Percentiles rank a stretch among this genome's conserved stretches.
Conservation (phyloP, 2,797 vertebrate species). For the Eulemur mongoz region DNA sequence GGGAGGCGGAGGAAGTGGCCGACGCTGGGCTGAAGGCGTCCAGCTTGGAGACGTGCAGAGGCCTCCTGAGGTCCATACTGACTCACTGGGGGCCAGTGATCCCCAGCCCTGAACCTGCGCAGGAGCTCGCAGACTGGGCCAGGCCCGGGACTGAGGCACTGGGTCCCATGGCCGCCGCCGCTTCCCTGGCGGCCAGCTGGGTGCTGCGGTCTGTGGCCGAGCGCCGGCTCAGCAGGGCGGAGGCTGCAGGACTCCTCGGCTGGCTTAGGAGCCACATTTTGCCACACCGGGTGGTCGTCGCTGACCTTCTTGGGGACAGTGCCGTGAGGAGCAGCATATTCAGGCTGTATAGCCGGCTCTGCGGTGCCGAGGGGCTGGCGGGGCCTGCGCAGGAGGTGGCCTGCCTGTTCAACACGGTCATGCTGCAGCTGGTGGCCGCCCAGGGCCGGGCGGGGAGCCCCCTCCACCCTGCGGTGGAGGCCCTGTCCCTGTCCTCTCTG, state of each 20-base stretch:
- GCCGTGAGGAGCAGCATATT: conserved; percentile 85
- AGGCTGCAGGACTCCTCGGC: conserved; percentile 72
- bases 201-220: conserved; percentile 85
- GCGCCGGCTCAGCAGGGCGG: conserved; percentile 69
- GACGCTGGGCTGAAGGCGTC: conserved; percentile 66
- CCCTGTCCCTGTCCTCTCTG: conserved; percentile 70
- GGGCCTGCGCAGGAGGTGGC: conserved; percentile 68
- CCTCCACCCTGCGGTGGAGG: conserved; percentile 78
- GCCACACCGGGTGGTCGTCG: conserved; percentile 54
- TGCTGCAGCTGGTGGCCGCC: conserved; percentile 88
- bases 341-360: conserved; percentile 87
- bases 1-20: conserved; percentile 58
- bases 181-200: conserved; percentile 87
- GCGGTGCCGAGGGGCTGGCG: conserved; percentile 45
- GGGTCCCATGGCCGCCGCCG: conserved; percentile 61
- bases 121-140: not conserved
- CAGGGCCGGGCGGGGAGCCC: conserved; percentile 66
- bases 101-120: not conserved
- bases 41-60: conserved; percentile 85
- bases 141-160: not conserved
- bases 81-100: conserved; percentile 88
- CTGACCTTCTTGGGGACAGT: conserved; percentile 83
- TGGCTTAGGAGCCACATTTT: conserved; percentile 88
- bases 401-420: conserved; percentile 85
- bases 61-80: conserved; percentile 86